Base-by-base conservation (phyloP, 2,888 invertebrate genomes). In the Caenorhabditis japonica region DNA sequence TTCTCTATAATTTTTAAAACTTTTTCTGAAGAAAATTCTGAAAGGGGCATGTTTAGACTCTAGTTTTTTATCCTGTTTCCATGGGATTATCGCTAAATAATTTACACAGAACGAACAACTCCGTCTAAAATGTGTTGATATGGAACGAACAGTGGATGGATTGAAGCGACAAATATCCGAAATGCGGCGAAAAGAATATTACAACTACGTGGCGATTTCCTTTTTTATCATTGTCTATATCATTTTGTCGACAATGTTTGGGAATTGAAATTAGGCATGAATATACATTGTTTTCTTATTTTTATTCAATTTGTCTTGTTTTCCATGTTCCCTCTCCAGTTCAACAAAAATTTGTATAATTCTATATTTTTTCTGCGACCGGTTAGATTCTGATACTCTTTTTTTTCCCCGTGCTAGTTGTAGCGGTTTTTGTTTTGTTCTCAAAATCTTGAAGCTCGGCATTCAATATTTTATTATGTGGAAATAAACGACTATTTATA, bases 71-170 rank as follows among this genome's bases (percentile, higher is more conserved):
- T n/a, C n/a, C n/a, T n/a, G n/a, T n/a, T n/a, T n/a, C n/a, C n/a
- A n/a, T n/a, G n/a, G n/a, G n/a, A n/a, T n/a, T n/a, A n/a, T n/a
- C n/a, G n/a, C n/a, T n/a, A 39, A 39, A 39, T 8, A 25, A 17
- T 64, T 70, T 46, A n/a, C n/a, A n/a, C 47, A 75, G 75, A 70
- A 70, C 23, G 70, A 75, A 33, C 69, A 68, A 56, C 64, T 75
- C 3, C 69, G 70, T 21, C 5, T 36, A n/a, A 53, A 70, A 60
- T 60, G 58, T 49, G 46, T 30, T n/a, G 64, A 75, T 1, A 15
- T 69, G 41, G 75, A 75, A 39, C 38, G 56, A 55, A 23, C 13
- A 5, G 25, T 36, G 1, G 60, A 73, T 17, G 10, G 13, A 12
- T 21, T 70, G 25, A 46, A 47, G 5, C 41, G 34, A 34, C 39